phyloP scores from a whole-genome alignment of 2,888 invertebrate species.

The Diarsia mendica region DNA sequence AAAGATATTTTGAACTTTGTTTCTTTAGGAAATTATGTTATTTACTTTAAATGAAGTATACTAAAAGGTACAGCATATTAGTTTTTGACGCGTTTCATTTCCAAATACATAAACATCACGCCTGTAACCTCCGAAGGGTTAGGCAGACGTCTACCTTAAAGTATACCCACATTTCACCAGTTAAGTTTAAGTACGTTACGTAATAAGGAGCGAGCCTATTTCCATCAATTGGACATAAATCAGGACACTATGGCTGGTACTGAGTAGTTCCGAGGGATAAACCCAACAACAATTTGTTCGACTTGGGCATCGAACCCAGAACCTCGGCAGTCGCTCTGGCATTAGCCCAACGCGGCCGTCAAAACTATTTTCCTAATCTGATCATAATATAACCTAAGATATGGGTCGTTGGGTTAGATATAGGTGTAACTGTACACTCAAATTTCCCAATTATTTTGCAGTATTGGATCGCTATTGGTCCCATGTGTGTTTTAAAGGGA shows the following conservation, averaged over 20 bases:
- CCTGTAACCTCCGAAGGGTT: not conserved
- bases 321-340: not conserved
- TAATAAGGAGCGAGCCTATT: too few species aligned
- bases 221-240: too few species aligned
- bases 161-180: too few species aligned
- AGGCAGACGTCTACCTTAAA: too few species aligned
- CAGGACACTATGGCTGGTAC: not conserved
- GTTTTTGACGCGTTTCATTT: not conserved
- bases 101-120: not conserved
- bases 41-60: conserved; percentile 1
- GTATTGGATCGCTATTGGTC: conserved; percentile 33
- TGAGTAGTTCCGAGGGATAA: not conserved
- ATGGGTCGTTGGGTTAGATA: not conserved
- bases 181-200: too few species aligned
- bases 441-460: conserved; percentile 46
- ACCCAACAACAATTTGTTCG: not conserved
- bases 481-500: conserved; percentile 8
- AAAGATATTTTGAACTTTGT: conserved; percentile 14
- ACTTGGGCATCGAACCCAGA: too few species aligned
- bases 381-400: not conserved
- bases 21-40: not conserved
- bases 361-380: not conserved
- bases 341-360: too few species aligned
- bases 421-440: conserved; percentile 38
- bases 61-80: not conserved